Conservation (phyloP, 2,797 vertebrate species). For the Rhincodon typus region DNA sequence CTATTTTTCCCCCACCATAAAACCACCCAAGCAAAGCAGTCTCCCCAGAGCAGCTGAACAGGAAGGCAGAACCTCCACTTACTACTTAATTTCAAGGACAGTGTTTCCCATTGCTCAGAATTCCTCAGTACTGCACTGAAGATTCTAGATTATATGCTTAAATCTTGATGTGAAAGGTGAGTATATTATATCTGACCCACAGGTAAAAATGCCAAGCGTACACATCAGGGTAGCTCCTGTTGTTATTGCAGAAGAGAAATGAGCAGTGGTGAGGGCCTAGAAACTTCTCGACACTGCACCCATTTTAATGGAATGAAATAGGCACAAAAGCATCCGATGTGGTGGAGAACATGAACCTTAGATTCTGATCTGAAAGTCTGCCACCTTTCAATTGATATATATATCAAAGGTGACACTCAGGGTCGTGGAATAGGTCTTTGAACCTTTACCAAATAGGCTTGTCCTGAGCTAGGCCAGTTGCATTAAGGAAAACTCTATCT, state of each 20-base stretch:
- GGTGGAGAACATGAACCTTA: background rate
- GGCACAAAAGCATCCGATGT: background rate
- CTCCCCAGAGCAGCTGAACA: background rate
- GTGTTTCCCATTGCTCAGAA: too few relatives aligned
- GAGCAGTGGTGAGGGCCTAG: background rate
- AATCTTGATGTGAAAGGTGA: background rate
- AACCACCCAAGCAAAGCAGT: too few relatives aligned
- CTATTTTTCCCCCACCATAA: too few relatives aligned
- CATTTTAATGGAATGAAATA: background rate
- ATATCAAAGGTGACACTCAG: background rate
- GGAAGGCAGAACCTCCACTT: background rate
- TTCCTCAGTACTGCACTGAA: background rate
- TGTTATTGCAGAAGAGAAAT: background rate
- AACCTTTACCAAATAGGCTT: background rate
- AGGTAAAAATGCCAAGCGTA: background rate
- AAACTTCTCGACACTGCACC: background rate
- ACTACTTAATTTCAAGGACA: background rate
- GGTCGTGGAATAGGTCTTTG: background rate
- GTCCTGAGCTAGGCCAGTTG: background rate
- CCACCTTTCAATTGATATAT: background rate
- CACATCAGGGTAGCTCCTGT: background rate
- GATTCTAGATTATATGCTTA: background rate
- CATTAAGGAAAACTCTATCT: background rate
- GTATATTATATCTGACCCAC: background rate
- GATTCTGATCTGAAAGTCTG: background rate